phyloP scores from a whole-genome alignment of 1,140 invertebrate species.

The Temnothorax longispinosus region DNA sequence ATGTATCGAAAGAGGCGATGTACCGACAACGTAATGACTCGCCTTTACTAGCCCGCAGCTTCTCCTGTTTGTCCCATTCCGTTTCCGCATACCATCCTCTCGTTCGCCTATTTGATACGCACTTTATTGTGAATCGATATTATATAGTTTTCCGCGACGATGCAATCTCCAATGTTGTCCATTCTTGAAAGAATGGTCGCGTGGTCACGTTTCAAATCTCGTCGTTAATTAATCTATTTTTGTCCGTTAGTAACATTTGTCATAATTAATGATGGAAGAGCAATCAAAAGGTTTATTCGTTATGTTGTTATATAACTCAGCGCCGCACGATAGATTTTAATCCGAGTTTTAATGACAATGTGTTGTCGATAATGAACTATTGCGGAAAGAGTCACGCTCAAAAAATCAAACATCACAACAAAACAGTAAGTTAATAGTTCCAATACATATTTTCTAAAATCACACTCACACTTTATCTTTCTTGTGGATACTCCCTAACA shows the following conservation, averaged over 20 bases:
- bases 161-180: conserved; percentile 23
- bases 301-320: not conserved
- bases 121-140: conserved; percentile 53
- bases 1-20: conserved; percentile 72
- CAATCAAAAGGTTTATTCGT: not conserved
- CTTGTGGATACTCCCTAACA: not conserved
- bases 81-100: not conserved
- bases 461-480: not conserved
- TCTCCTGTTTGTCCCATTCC: conserved; percentile 12
- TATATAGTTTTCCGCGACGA: not conserved
- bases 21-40: conserved; percentile 44
- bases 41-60: conserved; percentile 44
- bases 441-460: not conserved
- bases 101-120: conserved; percentile 35
- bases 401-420: not conserved
- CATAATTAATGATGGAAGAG: conserved; percentile 47
- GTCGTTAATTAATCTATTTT: conserved; percentile 64
- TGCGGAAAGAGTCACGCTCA: not conserved
- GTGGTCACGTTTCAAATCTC: conserved; percentile 56
- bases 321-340: conserved; percentile 4
- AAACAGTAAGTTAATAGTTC: not conserved
- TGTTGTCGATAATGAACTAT: not conserved
- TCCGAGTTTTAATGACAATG: not conserved
- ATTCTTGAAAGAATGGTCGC: not conserved
- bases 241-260: not conserved